phyloP scores from a whole-genome alignment of 2,888 invertebrate genomes.

The Latrodectus hesperus region DNA sequence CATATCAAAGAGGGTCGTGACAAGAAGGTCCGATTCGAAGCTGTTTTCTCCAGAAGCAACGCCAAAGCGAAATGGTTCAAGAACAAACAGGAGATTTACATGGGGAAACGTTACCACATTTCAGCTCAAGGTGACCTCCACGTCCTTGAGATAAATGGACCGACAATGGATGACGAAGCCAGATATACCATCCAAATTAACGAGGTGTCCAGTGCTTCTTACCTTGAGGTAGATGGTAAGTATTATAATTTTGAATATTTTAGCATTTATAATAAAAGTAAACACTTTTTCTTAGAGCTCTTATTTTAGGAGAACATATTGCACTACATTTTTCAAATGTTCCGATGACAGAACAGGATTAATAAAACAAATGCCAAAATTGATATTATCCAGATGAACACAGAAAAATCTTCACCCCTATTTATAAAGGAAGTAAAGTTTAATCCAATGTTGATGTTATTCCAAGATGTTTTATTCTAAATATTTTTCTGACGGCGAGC shows the following conservation, averaged over 20 bases:
- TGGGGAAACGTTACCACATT: constrained; percentile 97
- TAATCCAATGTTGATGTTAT: too few relatives aligned
- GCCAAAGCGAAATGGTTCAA: constrained; percentile 82
- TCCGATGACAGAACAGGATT: too few relatives aligned
- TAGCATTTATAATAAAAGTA: not conserved
- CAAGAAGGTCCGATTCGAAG: constrained; percentile 94
- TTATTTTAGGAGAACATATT: too few relatives aligned
- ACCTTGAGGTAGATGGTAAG: constrained; percentile 88
- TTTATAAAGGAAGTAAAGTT: too few relatives aligned
- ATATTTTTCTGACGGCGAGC: too few relatives aligned
- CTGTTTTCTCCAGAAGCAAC: constrained; percentile 92
- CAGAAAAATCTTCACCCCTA: too few relatives aligned
- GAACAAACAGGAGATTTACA: constrained; percentile 89
- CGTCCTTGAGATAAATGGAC: constrained; percentile 89
- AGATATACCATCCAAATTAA: constrained; percentile 97
- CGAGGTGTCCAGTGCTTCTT: constrained; percentile 89
- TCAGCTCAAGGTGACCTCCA: constrained; percentile 93
- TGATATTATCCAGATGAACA: too few relatives aligned
- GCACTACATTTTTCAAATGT: too few relatives aligned
- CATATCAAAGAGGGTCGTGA: constrained; percentile 96
- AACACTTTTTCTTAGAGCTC: not conserved
- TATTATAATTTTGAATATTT: not conserved
- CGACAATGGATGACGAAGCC: constrained; percentile 97
- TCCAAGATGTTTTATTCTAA: too few relatives aligned
- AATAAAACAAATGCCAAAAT: too few relatives aligned